These are phyloP conservation scores for Antennarius striatus DNA, from an alignment of 2,113 vertebrate species.

Conservation along the genomic window DNA sequence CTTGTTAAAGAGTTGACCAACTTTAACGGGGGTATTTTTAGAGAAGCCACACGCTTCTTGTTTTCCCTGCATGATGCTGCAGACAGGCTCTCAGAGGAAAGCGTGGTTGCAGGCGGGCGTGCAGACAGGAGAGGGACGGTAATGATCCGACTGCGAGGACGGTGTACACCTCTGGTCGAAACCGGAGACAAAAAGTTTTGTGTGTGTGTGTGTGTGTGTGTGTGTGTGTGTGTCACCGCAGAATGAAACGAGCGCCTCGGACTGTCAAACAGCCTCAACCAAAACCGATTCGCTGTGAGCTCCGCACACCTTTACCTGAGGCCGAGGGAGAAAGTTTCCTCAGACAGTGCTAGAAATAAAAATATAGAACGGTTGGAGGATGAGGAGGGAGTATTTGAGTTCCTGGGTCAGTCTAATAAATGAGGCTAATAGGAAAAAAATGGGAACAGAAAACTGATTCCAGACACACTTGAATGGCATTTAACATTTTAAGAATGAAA, in stretches of 20 bases:
- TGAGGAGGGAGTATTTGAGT: too few species aligned
- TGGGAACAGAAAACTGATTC: too few species aligned
- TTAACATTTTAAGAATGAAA: too few species aligned
- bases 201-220: constrained; percentile 26
- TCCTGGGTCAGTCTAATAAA: neutral
- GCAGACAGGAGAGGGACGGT: constrained; percentile 13
- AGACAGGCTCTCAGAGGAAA: neutral
- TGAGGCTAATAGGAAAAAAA: neutral
- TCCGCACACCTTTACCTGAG: neutral
- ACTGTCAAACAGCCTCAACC: constrained; percentile 15
- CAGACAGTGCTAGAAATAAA: too few species aligned
- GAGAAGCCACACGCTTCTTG: neutral
- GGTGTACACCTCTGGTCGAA: neutral
- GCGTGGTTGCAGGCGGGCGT: constrained; percentile 15
- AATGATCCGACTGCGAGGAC: constrained; percentile 11
- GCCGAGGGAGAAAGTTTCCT: too few species aligned
- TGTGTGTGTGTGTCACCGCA: constrained; percentile 24
- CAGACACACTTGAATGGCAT: neutral
- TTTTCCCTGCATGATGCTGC: constrained; percentile 2
- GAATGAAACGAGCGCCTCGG: constrained; percentile 18
- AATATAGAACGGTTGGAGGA: too few species aligned
- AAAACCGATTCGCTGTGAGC: neutral
- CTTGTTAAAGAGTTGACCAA: neutral
- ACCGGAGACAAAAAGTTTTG: constrained; percentile 16
- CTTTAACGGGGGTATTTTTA: neutral